Conservation (phyloP, 2,113 vertebrate species). For the Rhineura floridana region DNA sequence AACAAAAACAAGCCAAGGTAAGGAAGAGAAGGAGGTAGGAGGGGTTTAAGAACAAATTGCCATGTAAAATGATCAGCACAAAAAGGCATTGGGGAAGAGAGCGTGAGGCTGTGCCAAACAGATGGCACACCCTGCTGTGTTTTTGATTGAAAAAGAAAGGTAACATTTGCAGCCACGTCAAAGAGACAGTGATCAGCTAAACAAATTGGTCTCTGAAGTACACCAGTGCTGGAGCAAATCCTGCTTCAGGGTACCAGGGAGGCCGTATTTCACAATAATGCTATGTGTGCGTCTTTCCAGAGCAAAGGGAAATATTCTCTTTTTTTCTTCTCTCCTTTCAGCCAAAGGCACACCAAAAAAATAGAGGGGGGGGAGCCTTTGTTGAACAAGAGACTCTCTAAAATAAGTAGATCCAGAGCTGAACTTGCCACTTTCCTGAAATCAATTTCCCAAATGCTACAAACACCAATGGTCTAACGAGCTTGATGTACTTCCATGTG, state of each 20-base stretch:
- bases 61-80: slow-evolving; percentile 86
- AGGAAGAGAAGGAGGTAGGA: slow-evolving; percentile 31
- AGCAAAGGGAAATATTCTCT: slow-evolving; percentile 63
- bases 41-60: slow-evolving; percentile 78
- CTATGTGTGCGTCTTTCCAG: slow-evolving; percentile 73
- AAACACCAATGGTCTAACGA: slow-evolving; percentile 26
- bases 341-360: slow-evolving; percentile 15
- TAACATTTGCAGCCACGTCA: slow-evolving; percentile 93
- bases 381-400: slow-evolving; percentile 61
- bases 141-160: slow-evolving; percentile 94
- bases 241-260: slow-evolving; percentile 76
- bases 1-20: slow-evolving; percentile 66
- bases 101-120: slow-evolving; percentile 85
- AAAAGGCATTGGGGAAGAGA: slow-evolving; percentile 84
- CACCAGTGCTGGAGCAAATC: slow-evolving; percentile 83
- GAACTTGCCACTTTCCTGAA: neutral
- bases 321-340: slow-evolving; percentile 44
- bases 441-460: slow-evolving; percentile 37
- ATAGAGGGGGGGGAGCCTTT: slow-evolving; percentile 53
- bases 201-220: slow-evolving; percentile 92
- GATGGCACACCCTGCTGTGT: slow-evolving; percentile 94
- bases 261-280: slow-evolving; percentile 85
- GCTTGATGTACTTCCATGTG: slow-evolving; percentile 17
- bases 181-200: slow-evolving; percentile 88
- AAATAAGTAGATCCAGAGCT: slow-evolving; percentile 39